Evolutionary conservation across 2,113 vertebrate species (phyloP).

Genomic region (Siphamia tubifer): DNA sequence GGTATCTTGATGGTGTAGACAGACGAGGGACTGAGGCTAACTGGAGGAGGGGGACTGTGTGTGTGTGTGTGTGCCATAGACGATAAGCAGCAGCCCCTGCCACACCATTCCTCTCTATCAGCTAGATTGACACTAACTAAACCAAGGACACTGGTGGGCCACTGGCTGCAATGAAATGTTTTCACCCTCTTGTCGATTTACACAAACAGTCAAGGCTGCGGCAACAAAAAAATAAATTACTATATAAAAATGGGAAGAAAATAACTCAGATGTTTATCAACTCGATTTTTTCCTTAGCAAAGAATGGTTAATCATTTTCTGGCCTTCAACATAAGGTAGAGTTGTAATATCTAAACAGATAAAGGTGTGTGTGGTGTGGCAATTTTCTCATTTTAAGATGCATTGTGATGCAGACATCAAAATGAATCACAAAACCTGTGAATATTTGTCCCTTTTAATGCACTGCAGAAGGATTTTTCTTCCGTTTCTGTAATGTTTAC

Average conservation of each 20-base stretch:
- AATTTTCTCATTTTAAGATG: too few species aligned
- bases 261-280: not conserved
- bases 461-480: too few species aligned
- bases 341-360: too few species aligned
- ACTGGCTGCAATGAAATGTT: slow-evolving; percentile 9
- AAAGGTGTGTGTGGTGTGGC: too few species aligned
- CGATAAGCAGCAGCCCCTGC: slow-evolving; percentile 58
- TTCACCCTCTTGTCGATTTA: slow-evolving; percentile 9
- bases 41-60: not conserved
- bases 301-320: not conserved
- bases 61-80: slow-evolving; percentile 14
- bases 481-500: too few species aligned
- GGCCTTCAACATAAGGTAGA: not conserved
- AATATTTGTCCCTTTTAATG: too few species aligned
- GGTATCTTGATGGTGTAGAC: slow-evolving; percentile 58
- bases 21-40: slow-evolving; percentile 35
- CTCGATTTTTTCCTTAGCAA: too few species aligned
- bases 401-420: too few species aligned
- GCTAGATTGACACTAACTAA: slow-evolving; percentile 28
- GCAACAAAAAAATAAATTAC: not conserved
- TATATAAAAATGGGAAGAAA: not conserved
- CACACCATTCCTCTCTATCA: slow-evolving; percentile 45
- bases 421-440: too few species aligned
- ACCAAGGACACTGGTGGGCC: slow-evolving; percentile 17
- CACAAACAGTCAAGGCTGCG: not conserved